A percentile compares a stretch with the other conserved stretches of the same genome.
Conservation (phyloP, 2,113 vertebrate genomes). For the Dolichallabes microphthalmus region DNA sequence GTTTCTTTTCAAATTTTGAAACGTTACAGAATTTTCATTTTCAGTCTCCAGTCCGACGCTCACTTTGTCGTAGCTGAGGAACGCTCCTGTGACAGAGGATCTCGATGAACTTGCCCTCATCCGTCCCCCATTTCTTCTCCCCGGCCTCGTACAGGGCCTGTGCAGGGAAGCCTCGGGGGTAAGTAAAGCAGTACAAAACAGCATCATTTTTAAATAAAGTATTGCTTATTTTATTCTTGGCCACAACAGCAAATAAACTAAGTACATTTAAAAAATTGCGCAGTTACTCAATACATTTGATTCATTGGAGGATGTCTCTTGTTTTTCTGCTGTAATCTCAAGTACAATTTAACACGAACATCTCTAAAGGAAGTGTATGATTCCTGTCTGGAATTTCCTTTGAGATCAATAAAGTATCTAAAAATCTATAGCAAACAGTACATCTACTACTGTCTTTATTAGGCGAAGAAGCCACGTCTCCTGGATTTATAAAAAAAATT, state of each 20-base stretch:
- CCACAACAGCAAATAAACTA: not conserved
- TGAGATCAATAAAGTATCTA: too few relatives aligned
- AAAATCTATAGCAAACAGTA: too few relatives aligned
- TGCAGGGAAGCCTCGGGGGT: not conserved
- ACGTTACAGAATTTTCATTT: too few relatives aligned
- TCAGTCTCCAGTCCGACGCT: not conserved
- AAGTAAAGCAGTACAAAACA: not conserved
- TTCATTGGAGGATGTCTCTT: not conserved
- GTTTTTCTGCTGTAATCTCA: not conserved
- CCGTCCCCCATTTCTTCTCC: conserved; percentile 82
- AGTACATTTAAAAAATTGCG: not conserved
- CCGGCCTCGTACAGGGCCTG: conserved; percentile 80
- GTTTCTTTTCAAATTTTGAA: not conserved
- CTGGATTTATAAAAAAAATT: not conserved
- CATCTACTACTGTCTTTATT: not conserved
- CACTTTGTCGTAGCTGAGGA: conserved; percentile 78
- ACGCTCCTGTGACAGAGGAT: conserved; percentile 79
- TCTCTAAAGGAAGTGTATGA: not conserved
- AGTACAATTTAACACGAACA: not conserved
- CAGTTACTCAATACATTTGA: not conserved
- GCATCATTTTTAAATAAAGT: not conserved
- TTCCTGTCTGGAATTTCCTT: too few relatives aligned
- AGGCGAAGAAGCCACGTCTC: not conserved
- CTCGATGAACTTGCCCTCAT: conserved; percentile 80
- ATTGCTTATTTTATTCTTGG: not conserved